phyloP scores from a whole-genome alignment of 1,140 invertebrate genomes.

The Nylanderia fulva region DNA sequence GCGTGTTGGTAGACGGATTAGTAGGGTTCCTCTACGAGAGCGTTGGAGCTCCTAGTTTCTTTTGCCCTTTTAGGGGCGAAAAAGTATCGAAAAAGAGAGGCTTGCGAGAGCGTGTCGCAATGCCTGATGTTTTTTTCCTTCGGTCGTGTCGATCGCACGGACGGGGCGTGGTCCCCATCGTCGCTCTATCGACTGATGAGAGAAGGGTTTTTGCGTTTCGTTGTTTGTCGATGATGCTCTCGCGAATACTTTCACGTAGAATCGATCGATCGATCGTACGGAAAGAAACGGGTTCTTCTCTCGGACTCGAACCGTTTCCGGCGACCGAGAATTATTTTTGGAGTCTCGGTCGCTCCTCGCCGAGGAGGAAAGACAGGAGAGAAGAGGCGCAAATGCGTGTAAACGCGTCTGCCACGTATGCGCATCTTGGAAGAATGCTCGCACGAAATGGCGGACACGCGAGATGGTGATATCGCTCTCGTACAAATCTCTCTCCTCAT shows the following conservation, averaged over 20 bases:
- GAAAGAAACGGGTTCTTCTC: no score
- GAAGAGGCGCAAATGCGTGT: conserved; percentile 19
- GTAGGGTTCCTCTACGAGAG: conserved; percentile 43
- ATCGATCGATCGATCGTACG: conserved; percentile 4
- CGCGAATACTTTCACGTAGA: conserved; percentile 17
- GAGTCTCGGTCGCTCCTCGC: neutral
- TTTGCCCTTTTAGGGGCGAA: neutral
- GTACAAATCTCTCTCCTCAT: conserved; percentile 27
- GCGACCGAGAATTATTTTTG: conserved; percentile 6
- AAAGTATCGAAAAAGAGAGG: conserved; percentile 20
- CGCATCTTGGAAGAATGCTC: conserved; percentile 64
- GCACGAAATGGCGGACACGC: conserved; percentile 61
- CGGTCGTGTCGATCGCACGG: conserved; percentile 3
- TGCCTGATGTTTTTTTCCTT: conserved; percentile 31
- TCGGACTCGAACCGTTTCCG: no score
- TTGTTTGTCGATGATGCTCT: neutral
- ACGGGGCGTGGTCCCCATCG: conserved; percentile 45
- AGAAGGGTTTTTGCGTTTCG: conserved; percentile 34
- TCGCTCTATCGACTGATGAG: conserved; percentile 23
- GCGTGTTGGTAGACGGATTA: conserved; percentile 45
- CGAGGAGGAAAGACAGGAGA: neutral
- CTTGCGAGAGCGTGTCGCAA: conserved; percentile 30
- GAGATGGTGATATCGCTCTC: neutral
- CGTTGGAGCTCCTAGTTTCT: conserved; percentile 13
- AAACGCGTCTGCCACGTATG: conserved; percentile 51